Percentiles rank a stretch among this genome's conserved stretches.
phyloP scores from a whole-genome alignment of 2,797 vertebrate species.

The Syngnathus acus region DNA sequence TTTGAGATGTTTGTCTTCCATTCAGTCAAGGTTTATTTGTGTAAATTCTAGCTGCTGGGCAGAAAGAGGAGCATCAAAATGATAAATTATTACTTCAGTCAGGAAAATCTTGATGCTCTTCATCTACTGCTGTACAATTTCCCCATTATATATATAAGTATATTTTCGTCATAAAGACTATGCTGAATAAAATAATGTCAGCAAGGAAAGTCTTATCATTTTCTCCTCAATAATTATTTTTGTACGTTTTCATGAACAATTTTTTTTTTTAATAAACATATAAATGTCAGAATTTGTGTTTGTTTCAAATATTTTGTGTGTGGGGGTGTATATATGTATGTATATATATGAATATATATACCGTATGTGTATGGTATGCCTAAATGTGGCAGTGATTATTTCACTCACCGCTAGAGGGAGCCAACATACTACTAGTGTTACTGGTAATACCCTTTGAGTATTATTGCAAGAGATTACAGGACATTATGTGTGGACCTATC shows the following conservation, averaged over 20 bases:
- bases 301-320: neutral
- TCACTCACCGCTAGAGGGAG: no score
- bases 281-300: neutral
- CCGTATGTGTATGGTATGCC: no score
- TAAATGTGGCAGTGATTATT: no score
- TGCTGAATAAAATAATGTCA: constrained; percentile 36
- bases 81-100: constrained; percentile 12
- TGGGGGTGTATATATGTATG: neutral
- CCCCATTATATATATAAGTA: constrained; percentile 17
- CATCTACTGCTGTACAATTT: constrained; percentile 13
- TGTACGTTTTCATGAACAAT: constrained; percentile 77
- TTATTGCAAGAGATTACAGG: no score
- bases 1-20: constrained; percentile 19
- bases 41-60: constrained; percentile 67
- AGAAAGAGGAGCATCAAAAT: constrained; percentile 44
- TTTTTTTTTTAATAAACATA: constrained; percentile 12
- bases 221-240: constrained; percentile 56
- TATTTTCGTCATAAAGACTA: constrained; percentile 20
- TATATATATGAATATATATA: no score
- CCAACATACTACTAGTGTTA: no score
- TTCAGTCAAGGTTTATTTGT: neutral
- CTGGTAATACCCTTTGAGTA: no score
- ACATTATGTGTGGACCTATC: no score
- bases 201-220: constrained; percentile 68
- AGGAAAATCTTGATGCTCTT: constrained; percentile 5